Conservation (phyloP, 2,888 invertebrate species). For the Loripinus fragilis region DNA sequence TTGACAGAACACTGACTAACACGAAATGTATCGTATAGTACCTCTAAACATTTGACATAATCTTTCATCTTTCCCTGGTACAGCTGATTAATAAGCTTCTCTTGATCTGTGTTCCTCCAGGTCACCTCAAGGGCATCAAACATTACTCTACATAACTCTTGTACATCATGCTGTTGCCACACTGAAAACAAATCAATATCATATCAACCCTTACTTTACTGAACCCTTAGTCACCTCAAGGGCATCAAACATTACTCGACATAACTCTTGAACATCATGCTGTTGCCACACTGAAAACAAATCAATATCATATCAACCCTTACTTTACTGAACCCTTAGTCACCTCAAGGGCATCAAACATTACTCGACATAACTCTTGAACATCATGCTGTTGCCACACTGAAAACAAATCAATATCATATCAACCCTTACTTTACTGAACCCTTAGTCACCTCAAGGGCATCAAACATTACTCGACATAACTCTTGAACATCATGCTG, state of each 20-base stretch:
- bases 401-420: slow-evolving; percentile 66
- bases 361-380: slow-evolving; percentile 94
- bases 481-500: slow-evolving; percentile 96
- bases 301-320: too few relatives aligned
- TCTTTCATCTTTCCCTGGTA: slow-evolving; percentile 92
- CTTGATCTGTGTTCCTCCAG: slow-evolving; percentile 92
- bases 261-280: slow-evolving; percentile 95
- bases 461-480: slow-evolving; percentile 95
- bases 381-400: slow-evolving; percentile 97
- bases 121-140: slow-evolving; percentile 94
- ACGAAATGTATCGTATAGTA: too few relatives aligned
- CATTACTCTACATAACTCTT: slow-evolving; percentile 94
- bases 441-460: slow-evolving; percentile 92
- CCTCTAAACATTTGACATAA: slow-evolving; percentile 93
- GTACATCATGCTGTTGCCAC: slow-evolving; percentile 96
- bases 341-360: slow-evolving; percentile 94
- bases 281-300: slow-evolving; percentile 90
- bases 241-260: slow-evolving; percentile 95
- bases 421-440: too few relatives aligned
- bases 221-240: slow-evolving; percentile 93
- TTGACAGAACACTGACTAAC: too few relatives aligned
- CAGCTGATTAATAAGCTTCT: slow-evolving; percentile 91
- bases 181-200: slow-evolving; percentile 84
- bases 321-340: too few relatives aligned
- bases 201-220: too few relatives aligned